phyloP scores from a whole-genome alignment of 2,888 invertebrate genomes.

The Blastobasis lacticolella region DNA sequence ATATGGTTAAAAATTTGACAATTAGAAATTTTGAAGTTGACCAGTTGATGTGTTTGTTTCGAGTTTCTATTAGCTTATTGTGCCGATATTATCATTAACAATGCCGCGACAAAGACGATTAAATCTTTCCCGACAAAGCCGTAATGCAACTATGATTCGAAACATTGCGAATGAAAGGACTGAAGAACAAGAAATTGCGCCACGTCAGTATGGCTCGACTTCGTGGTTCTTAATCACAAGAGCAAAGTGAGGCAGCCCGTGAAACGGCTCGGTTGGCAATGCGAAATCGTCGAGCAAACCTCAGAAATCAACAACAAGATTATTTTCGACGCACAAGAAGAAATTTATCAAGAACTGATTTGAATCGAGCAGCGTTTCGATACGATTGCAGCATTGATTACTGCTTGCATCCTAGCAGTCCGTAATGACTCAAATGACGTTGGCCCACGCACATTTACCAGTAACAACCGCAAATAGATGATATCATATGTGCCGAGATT shows the following conservation, averaged over 20 bases:
- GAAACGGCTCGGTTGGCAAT: conserved; percentile 9
- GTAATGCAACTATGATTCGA: conserved; percentile 6
- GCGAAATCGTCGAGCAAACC: conserved; percentile 7
- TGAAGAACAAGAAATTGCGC: conserved; percentile 6
- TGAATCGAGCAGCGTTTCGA: conserved; percentile 1
- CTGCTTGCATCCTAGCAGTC: too few relatives aligned
- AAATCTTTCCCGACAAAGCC: too few relatives aligned
- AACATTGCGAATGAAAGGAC: conserved; percentile 7
- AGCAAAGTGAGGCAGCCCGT: conserved; percentile 12
- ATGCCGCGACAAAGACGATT: too few relatives aligned
- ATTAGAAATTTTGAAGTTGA: too few relatives aligned
- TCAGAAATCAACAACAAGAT: conserved; percentile 4
- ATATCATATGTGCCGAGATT: too few relatives aligned
- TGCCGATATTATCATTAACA: too few relatives aligned
- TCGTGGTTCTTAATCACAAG: conserved; percentile 12
- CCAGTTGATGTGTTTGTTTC: too few relatives aligned
- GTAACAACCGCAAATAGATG: neutral
- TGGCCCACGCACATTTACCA: neutral
- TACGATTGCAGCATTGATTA: conserved; percentile 1
- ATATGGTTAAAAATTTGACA: too few relatives aligned
- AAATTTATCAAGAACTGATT: conserved; percentile 6
- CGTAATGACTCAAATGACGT: conserved; percentile 1
- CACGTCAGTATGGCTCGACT: conserved; percentile 7
- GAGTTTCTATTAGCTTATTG: too few relatives aligned
- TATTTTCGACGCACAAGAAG: conserved; percentile 6